Base-by-base conservation (phyloP, 2,888 invertebrate genomes). In the Archips crataeganus region DNA sequence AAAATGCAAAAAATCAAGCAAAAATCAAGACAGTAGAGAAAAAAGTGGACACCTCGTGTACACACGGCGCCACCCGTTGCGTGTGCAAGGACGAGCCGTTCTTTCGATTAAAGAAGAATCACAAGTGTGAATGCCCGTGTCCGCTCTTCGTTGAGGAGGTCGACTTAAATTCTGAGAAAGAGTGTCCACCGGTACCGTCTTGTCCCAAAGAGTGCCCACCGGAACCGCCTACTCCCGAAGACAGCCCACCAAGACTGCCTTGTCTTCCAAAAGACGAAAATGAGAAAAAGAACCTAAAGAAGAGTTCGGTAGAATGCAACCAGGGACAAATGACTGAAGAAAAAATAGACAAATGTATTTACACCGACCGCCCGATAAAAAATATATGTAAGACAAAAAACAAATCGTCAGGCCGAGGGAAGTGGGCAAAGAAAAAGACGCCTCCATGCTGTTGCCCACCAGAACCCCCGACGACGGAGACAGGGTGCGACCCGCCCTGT, bases 41-140 rank as follows among this genome's bases (percentile, higher is more conserved):
- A n/a, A 54, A 54, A 23, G 54, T 54, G 9, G 57, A 23, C 10
- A 57, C 57, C 32, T 57, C 57, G 23, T 32, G 57, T 32, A 57
- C 32, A 9, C 57, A 32, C 32, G 57, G 57, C 32, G 10, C 11
- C 32, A 3, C 11, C 32, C 57, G 32, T 32, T 57, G 57, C 32
- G 2, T 57, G 11, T 57, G 32, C 5, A 57, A 57, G 32, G 57
- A 57, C 23, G 11, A 57, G 3, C 23, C 57, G 32, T 1, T 32
- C 2, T 57, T 32, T 57, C 23, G 11, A 32, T 10, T 5, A 11
- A 57, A 32, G 32, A 57, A 57, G 57, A 57, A 57, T 11, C 57
- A 57, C 57, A 57, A 32, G 11, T 57, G 57, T 11, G 57, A 57
- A 32, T 57, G 57, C 11, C 57, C 57, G 32, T 57, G 57, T 32